These are phyloP conservation scores for Aratinga solstitialis DNA, from an alignment of 2,797 vertebrate genomes.

Conservation along the genomic window DNA sequence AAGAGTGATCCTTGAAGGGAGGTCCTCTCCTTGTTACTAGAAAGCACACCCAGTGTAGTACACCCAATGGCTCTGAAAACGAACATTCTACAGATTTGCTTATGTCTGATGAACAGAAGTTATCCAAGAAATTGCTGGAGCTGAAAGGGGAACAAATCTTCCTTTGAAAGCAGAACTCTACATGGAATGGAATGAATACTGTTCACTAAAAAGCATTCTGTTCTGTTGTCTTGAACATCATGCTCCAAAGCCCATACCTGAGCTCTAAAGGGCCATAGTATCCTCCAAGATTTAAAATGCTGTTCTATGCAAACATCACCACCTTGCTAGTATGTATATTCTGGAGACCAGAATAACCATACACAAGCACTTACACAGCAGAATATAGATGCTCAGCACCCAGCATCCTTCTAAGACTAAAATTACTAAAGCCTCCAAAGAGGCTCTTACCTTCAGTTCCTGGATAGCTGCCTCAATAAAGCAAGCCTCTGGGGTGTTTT, in stretches of 20 bases:
- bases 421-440: neutral
- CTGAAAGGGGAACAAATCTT: neutral
- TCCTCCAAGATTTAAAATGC: neutral
- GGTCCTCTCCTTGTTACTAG: neutral
- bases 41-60: neutral
- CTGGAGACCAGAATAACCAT: neutral
- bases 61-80: neutral
- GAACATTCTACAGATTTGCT: neutral
- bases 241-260: neutral
- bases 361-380: neutral
- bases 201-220: neutral
- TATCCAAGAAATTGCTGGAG: neutral
- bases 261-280: neutral
- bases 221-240: neutral
- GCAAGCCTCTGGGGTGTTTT: constrained; percentile 83
- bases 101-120: neutral
- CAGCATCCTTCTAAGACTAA: neutral
- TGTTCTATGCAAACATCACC: neutral
- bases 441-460: constrained; percentile 81
- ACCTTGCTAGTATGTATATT: neutral
- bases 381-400: neutral
- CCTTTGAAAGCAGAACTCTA: neutral
- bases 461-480: constrained; percentile 87
- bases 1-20: neutral
- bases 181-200: neutral